A percentile compares a stretch with the other conserved stretches of the same genome.
These are phyloP conservation scores for Gymnodraco acuticeps DNA, from an alignment of 2,797 vertebrate genomes.

Conservation along the genomic window DNA sequence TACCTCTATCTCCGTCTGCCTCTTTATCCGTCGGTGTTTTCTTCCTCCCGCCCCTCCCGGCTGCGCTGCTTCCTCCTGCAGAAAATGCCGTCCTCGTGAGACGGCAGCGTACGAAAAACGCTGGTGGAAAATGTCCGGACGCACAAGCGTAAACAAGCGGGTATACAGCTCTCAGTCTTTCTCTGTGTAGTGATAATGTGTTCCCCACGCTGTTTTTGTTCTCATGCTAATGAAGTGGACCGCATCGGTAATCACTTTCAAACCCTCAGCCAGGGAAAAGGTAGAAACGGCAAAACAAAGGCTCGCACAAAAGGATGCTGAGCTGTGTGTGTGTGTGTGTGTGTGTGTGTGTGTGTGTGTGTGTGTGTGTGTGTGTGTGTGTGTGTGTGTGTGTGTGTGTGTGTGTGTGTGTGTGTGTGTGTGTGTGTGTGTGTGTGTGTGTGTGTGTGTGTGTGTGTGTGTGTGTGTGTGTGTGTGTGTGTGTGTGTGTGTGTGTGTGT, in stretches of 20 bases:
- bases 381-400: constrained; percentile 26
- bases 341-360: constrained; percentile 18
- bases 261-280: constrained; percentile 78
- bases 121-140: constrained; percentile 78
- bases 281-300: constrained; percentile 78
- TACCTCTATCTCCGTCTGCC: constrained; percentile 33
- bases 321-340: constrained; percentile 33
- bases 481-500: constrained; percentile 16
- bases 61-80: constrained; percentile 58
- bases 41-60: constrained; percentile 41
- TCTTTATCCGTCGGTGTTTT: constrained; percentile 47
- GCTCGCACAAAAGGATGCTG: constrained; percentile 73
- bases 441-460: not conserved
- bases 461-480: no score
- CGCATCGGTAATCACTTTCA: constrained; percentile 84
- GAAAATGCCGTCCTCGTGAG: constrained; percentile 72
- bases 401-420: constrained; percentile 19
- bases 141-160: constrained; percentile 80
- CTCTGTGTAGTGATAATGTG: constrained; percentile 86
- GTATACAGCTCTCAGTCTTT: constrained; percentile 75
- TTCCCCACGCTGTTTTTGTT: constrained; percentile 82
- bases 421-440: constrained; percentile 25
- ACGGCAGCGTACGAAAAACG: constrained; percentile 50
- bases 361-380: constrained; percentile 22
- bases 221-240: constrained; percentile 86